Conservation (phyloP, 2,113 vertebrate species). For the Clarias magur region DNA sequence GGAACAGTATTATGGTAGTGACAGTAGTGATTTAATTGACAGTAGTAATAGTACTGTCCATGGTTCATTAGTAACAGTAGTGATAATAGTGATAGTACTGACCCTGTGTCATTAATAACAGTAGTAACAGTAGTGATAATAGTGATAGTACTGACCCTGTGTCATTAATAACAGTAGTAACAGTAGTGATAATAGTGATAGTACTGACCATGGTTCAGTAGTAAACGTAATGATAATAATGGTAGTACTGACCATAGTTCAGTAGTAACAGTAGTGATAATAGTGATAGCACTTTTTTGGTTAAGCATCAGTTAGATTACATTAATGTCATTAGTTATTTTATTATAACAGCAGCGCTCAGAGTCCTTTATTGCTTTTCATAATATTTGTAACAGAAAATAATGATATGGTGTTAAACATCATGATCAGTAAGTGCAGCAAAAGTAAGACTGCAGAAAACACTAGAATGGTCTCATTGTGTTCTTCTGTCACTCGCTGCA, state of each 20-base stretch:
- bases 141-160: too few relatives aligned
- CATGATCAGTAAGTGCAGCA: neutral
- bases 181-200: too few relatives aligned
- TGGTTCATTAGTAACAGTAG: neutral
- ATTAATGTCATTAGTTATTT: too few relatives aligned
- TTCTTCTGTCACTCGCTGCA: conserved; percentile 50
- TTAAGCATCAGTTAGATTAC: too few relatives aligned
- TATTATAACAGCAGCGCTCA: too few relatives aligned
- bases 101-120: neutral
- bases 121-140: neutral
- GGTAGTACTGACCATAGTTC: too few relatives aligned
- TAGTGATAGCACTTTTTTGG: too few relatives aligned
- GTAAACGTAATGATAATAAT: too few relatives aligned
- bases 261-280: too few relatives aligned
- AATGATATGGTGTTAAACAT: neutral
- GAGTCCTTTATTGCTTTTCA: neutral
- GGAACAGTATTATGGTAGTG: neutral
- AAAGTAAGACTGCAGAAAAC: neutral
- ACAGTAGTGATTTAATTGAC: neutral
- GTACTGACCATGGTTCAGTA: too few relatives aligned
- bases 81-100: neutral
- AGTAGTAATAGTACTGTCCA: neutral
- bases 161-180: too few relatives aligned
- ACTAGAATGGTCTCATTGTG: too few relatives aligned
- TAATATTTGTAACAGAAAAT: neutral